Percentiles rank a stretch among this genome's conserved stretches.
Conservation (phyloP, 2,888 invertebrate genomes). For the Aleiodes alternator region DNA sequence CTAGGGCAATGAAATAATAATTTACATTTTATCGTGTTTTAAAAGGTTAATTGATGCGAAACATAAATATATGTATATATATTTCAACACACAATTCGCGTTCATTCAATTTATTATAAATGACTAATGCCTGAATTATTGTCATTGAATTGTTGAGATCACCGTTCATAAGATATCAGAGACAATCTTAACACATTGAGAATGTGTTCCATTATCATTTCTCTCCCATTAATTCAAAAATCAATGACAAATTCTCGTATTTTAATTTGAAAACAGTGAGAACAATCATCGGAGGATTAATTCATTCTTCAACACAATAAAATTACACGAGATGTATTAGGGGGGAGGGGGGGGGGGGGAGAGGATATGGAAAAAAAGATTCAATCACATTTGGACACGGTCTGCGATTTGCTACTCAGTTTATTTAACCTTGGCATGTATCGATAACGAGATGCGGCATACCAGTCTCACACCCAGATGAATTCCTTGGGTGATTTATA, state of each 20-base stretch:
- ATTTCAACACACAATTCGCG: not conserved
- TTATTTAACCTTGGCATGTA: constrained; percentile 45
- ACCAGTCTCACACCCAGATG: constrained; percentile 35
- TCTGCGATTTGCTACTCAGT: constrained; percentile 2
- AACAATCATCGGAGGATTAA: too few relatives aligned
- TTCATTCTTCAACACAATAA: too few relatives aligned
- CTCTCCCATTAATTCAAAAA: too few relatives aligned
- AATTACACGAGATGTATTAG: too few relatives aligned
- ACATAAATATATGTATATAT: too few relatives aligned
- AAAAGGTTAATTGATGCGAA: too few relatives aligned
- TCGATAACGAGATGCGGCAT: constrained; percentile 44
- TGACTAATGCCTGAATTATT: constrained; percentile 22
- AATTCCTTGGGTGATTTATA: constrained; percentile 20
- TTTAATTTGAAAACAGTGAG: too few relatives aligned
- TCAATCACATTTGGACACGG: constrained; percentile 41
- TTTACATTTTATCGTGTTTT: too few relatives aligned
- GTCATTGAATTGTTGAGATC: constrained; percentile 28
- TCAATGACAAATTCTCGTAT: too few relatives aligned
- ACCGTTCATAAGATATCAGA: not conserved
- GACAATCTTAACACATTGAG: too few relatives aligned
- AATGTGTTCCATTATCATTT: too few relatives aligned
- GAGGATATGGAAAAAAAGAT: not conserved
- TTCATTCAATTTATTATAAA: not conserved
- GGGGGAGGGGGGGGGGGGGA: too few relatives aligned
- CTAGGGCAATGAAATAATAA: not conserved